Percentiles rank a stretch among this genome's conserved stretches.
Conservation (phyloP, 2,888 invertebrate genomes). For the Limnephilus lunatus region DNA sequence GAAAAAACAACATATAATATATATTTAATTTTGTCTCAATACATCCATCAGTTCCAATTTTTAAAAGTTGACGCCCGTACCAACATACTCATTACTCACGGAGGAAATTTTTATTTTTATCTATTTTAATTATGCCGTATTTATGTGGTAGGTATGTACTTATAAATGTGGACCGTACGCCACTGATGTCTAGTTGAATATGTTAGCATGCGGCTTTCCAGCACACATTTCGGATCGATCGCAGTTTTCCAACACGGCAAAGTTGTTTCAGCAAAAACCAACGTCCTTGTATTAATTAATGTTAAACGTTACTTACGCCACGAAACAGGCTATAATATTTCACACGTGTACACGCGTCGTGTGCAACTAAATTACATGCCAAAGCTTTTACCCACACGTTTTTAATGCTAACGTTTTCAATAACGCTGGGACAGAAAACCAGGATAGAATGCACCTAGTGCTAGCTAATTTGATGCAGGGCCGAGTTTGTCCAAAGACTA, state of each 20-base stretch:
- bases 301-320: neutral
- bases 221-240: conserved; percentile 25
- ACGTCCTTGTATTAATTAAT: conserved; percentile 19
- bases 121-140: too few species aligned
- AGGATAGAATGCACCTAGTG: neutral
- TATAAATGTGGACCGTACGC: neutral
- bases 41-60: too few species aligned
- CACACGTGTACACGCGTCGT: neutral
- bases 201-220: neutral
- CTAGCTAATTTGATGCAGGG: neutral
- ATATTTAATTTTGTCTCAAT: too few species aligned
- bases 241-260: conserved; percentile 22
- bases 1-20: too few species aligned
- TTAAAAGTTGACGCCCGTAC: too few species aligned
- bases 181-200: neutral
- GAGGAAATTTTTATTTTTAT: too few species aligned
- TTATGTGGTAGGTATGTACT: neutral
- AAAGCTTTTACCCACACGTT: neutral
- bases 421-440: neutral
- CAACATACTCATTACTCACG: too few species aligned
- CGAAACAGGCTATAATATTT: neutral
- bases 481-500: neutral
- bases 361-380: neutral
- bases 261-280: conserved; percentile 15
- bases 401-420: neutral